phyloP scores from a whole-genome alignment of 2,113 vertebrate species.

The Cyanoderma ruficeps region DNA sequence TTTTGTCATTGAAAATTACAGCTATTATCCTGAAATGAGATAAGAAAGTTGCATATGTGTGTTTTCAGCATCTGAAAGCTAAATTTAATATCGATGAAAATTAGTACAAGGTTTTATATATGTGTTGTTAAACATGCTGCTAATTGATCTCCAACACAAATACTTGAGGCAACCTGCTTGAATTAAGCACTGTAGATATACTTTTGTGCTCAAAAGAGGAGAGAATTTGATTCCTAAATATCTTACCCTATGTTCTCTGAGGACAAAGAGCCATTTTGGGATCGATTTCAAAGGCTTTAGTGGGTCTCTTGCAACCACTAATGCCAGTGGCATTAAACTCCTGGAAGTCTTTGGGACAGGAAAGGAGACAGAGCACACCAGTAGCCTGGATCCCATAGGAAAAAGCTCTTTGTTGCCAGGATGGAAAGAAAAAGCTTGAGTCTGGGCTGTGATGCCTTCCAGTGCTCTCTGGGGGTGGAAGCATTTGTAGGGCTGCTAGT shows the following conservation, averaged over 20 bases:
- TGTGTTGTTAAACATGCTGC: conserved; percentile 42
- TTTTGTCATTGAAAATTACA: conserved; percentile 38
- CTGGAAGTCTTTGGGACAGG: neutral
- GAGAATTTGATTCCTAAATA: neutral
- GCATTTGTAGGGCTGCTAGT: neutral
- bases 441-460: neutral
- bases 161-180: conserved; percentile 23
- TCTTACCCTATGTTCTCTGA: neutral
- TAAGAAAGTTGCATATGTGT: neutral
- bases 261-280: neutral
- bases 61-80: conserved; percentile 35
- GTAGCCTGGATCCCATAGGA: neutral
- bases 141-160: conserved; percentile 53
- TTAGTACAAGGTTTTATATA: neutral
- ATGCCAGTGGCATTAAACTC: neutral
- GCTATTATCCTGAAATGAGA: neutral
- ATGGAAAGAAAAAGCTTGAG: neutral
- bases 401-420: neutral
- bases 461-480: neutral
- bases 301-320: neutral
- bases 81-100: conserved; percentile 50
- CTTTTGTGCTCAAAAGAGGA: neutral
- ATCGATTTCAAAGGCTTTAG: neutral
- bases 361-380: neutral
- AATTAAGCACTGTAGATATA: neutral